These are phyloP conservation scores for Cololabis saira DNA, from an alignment of 2,113 vertebrate genomes.

Conservation along the genomic window DNA sequence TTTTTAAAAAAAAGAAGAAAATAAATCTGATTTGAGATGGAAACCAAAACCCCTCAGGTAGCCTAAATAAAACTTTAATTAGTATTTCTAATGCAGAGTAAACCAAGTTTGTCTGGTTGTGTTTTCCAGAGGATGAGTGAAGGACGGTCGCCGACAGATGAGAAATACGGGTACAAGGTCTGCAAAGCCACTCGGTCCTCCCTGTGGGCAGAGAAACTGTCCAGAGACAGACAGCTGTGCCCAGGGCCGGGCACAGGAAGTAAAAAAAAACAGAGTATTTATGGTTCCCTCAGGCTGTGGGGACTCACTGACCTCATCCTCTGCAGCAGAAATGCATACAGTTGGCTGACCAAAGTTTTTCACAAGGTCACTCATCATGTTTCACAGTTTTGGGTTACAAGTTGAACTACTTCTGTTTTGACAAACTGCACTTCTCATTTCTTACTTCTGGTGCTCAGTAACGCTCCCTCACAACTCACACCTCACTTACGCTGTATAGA, in stretches of 20 bases:
- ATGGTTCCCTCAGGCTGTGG: slow-evolving; percentile 60
- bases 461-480: too few relatives aligned
- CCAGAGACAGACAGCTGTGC: slow-evolving; percentile 80
- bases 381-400: slow-evolving; percentile 15
- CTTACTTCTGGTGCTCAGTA: background rate
- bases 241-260: slow-evolving; percentile 76
- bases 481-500: too few relatives aligned
- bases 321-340: slow-evolving; percentile 58
- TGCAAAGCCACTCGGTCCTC: slow-evolving; percentile 53
- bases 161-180: slow-evolving; percentile 62
- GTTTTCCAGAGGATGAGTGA: slow-evolving; percentile 60
- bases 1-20: background rate
- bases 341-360: slow-evolving; percentile 60
- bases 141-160: slow-evolving; percentile 70
- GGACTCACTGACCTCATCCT: slow-evolving; percentile 69
- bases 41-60: background rate
- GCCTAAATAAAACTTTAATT: slow-evolving; percentile 1
- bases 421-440: background rate
- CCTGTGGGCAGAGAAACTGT: slow-evolving; percentile 77
- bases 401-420: background rate
- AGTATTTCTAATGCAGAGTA: slow-evolving; percentile 16
- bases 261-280: slow-evolving; percentile 75
- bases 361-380: slow-evolving; percentile 65
- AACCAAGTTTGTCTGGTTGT: slow-evolving; percentile 28
- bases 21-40: background rate